A percentile compares a stretch with the other conserved stretches of the same genome.
Conservation (phyloP, 2,797 vertebrate genomes). For the Lepilemur septentrionalis region DNA sequence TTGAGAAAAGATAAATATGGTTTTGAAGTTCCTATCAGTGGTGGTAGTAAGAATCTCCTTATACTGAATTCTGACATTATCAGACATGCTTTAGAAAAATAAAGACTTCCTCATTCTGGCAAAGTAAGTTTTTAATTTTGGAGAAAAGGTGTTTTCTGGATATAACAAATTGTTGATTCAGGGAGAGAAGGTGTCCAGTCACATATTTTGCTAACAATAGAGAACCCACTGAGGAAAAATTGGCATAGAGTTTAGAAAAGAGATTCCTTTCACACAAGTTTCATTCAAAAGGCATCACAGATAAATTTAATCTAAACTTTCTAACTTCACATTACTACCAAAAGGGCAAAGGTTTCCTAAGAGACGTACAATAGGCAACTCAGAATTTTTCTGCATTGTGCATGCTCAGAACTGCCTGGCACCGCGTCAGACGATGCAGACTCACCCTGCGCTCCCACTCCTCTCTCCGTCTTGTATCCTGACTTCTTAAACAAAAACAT, state of each 20-base stretch:
- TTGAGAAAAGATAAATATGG: neutral
- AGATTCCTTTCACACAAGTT: neutral
- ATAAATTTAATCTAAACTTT: neutral
- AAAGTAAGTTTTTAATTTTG: conserved; percentile 49
- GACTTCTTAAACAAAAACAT: neutral
- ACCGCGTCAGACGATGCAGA: neutral
- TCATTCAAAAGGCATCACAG: neutral
- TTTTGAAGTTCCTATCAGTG: neutral
- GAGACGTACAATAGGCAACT: neutral
- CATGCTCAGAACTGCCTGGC: neutral
- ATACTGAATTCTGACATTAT: conserved; percentile 42
- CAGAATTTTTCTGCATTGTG: neutral
- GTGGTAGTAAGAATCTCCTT: neutral
- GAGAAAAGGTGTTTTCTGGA: conserved; percentile 36
- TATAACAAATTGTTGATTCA: conserved; percentile 14
- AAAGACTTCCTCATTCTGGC: conserved; percentile 13
- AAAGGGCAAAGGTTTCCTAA: neutral
- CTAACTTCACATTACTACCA: neutral
- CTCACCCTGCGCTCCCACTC: neutral
- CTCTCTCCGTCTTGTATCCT: neutral
- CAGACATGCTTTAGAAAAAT: neutral
- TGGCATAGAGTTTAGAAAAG: neutral
- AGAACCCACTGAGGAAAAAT: conserved; percentile 34
- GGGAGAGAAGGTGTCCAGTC: neutral
- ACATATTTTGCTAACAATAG: neutral